A percentile compares a stretch with the other conserved stretches of the same genome.
phyloP scores from a whole-genome alignment of 1,140 invertebrate genomes.

The Philaenus spumarius region DNA sequence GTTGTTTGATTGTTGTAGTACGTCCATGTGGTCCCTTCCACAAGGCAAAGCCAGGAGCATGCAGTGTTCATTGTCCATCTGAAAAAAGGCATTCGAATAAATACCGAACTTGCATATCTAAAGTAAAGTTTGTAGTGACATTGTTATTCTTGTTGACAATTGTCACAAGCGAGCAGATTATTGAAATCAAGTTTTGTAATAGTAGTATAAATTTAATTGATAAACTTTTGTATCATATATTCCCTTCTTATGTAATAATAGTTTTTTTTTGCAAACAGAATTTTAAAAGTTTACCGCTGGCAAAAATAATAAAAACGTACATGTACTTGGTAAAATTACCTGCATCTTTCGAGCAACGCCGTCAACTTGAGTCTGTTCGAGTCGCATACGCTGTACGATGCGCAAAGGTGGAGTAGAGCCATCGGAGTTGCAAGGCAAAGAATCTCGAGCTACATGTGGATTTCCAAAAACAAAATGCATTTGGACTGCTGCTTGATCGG shows the following conservation, averaged over 20 bases:
- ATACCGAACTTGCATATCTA: too few species aligned
- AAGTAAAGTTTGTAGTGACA: too few species aligned
- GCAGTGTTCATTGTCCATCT: constrained; percentile 93
- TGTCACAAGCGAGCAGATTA: too few species aligned
- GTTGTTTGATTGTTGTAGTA: constrained; percentile 85
- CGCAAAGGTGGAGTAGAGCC: constrained; percentile 74
- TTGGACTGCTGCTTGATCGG: constrained; percentile 92
- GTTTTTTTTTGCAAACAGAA: too few species aligned
- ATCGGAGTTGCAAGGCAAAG: constrained; percentile 71
- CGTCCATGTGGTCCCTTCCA: constrained; percentile 87
- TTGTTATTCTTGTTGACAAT: too few species aligned
- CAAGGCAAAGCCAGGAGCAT: constrained; percentile 92
- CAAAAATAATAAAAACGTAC: too few species aligned
- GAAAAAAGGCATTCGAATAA: too few species aligned
- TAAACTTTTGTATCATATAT: too few species aligned
- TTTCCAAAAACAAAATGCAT: constrained; percentile 98
- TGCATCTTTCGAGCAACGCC: constrained; percentile 94
- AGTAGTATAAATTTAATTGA: too few species aligned
- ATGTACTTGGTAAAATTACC: constrained; percentile 53
- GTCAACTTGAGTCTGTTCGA: constrained; percentile 90
- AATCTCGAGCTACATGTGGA: constrained; percentile 72
- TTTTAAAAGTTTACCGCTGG: too few species aligned
- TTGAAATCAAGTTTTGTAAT: too few species aligned
- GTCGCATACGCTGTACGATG: constrained; percentile 93
- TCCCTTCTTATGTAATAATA: too few species aligned